A percentile compares a stretch with the other conserved stretches of the same genome.
Conservation (phyloP, 2,888 invertebrate species). For the Eupithecia abbreviata region DNA sequence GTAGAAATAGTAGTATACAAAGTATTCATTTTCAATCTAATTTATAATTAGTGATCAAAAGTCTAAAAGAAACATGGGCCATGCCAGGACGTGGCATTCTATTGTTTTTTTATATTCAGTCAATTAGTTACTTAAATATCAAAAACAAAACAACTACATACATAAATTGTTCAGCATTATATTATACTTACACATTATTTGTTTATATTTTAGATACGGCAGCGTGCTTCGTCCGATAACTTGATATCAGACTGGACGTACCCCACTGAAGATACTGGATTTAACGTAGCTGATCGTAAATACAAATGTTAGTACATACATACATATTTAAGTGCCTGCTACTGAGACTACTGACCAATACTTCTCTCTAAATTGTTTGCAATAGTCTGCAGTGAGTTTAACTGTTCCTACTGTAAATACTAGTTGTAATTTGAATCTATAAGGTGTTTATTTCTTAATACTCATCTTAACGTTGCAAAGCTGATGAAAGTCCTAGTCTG, state of each 20-base stretch:
- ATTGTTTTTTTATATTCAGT: no score
- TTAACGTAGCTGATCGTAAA: conserved; percentile 80
- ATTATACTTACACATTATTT: neutral
- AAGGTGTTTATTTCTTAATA: neutral
- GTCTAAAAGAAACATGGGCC: neutral
- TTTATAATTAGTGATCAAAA: no score
- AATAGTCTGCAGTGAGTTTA: neutral
- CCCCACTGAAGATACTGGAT: conserved; percentile 68
- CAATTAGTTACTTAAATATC: neutral
- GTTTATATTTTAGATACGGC: conserved; percentile 75
- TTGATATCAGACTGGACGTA: conserved; percentile 87
- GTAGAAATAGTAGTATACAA: no score
- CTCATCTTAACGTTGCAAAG: neutral
- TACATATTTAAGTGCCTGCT: neutral
- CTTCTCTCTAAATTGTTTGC: neutral
- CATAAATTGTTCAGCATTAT: neutral
- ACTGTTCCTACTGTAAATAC: neutral
- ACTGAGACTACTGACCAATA: neutral
- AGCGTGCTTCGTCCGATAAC: conserved; percentile 90
- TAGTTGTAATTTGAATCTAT: neutral
- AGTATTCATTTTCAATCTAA: no score
- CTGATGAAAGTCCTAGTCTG: neutral
- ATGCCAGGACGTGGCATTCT: no score
- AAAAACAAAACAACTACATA: neutral
- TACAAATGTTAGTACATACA: conserved; percentile 74